Conservation (phyloP, 2,113 vertebrate species). For the Polypterus bichir region DNA sequence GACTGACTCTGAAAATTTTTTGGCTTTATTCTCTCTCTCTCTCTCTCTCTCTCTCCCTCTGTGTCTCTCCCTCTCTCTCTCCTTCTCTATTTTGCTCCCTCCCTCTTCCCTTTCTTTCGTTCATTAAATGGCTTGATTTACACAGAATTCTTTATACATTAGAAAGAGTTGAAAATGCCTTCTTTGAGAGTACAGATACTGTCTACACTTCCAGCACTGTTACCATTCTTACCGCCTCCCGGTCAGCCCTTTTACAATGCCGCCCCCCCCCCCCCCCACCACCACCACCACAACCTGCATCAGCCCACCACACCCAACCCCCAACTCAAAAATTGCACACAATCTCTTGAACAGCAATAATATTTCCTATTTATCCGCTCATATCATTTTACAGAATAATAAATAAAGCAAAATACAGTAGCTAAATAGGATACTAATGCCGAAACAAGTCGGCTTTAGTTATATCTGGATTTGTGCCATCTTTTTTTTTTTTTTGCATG, state of each 20-base stretch:
- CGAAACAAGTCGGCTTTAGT: neutral
- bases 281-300: conserved; percentile 17
- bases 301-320: conserved; percentile 1
- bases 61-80: conserved; percentile 29
- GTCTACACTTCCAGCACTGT: neutral
- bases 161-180: neutral
- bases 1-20: conserved; percentile 45
- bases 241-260: conserved; percentile 7
- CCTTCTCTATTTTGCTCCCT: conserved; percentile 22
- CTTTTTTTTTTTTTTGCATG: no score
- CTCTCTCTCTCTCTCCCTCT: conserved; percentile 31
- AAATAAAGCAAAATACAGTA: neutral
- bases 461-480: neutral
- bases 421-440: neutral
- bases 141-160: conserved; percentile 3
- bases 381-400: neutral
- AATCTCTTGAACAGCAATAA: no score
- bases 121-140: neutral
- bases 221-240: no score
- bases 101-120: conserved; percentile 18
- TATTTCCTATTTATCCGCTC: no score
- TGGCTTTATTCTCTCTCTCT: conserved; percentile 35
- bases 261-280: conserved; percentile 14
- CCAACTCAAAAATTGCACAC: no score
- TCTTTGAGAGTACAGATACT: neutral